Evolutionary conservation across 2,797 vertebrate species (phyloP).

Genomic region (Onychomys torridus): DNA sequence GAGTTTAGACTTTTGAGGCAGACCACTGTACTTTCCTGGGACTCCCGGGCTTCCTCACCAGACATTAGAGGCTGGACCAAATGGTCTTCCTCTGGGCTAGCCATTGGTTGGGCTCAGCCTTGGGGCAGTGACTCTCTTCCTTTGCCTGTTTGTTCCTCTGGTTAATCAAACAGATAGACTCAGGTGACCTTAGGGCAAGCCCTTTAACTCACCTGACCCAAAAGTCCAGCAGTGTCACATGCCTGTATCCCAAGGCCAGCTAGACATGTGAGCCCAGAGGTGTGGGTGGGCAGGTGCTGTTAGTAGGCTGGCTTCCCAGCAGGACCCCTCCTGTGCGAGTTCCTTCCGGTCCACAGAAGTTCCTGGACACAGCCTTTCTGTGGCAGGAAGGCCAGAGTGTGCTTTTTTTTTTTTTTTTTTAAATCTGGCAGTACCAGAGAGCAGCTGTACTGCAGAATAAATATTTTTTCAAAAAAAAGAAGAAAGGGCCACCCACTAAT

Average conservation of each 20-base stretch:
- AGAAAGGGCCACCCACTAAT: background rate
- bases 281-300: background rate
- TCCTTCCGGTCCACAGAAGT: background rate
- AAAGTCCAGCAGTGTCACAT: background rate
- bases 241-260: background rate
- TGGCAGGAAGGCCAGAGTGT: background rate
- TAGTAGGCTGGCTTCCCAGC: background rate
- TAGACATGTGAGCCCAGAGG: background rate
- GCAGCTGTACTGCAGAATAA: background rate
- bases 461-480: background rate
- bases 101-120: rapidly evolving
- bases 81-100: background rate
- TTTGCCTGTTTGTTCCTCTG: background rate
- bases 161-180: background rate
- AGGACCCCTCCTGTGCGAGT: rapidly evolving
- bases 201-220: background rate
- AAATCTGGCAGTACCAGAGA: background rate
- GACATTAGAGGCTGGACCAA: background rate
- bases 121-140: background rate
- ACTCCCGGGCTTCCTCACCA: background rate
- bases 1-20: background rate
- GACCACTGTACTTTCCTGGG: background rate
- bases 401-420: background rate
- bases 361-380: background rate
- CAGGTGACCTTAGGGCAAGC: background rate